Evolutionary conservation across 2,888 invertebrate genomes (phyloP).

Genomic region (Agriopis leucophaearia): DNA sequence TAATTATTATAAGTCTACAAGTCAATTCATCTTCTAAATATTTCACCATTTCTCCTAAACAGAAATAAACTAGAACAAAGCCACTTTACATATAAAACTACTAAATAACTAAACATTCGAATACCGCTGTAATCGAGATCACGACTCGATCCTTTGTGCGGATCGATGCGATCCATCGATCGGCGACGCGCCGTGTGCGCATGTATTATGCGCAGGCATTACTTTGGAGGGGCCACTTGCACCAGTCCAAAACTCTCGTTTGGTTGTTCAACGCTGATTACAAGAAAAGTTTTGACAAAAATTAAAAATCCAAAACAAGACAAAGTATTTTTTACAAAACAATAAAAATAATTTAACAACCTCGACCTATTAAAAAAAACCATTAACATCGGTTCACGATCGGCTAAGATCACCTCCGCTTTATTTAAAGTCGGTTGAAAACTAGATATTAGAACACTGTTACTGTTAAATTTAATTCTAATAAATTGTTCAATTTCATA

Average conservation of each 20-base stretch:
- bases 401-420: too few species aligned
- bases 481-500: too few species aligned
- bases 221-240: slow-evolving; percentile 54
- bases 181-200: slow-evolving; percentile 73
- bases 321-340: background rate
- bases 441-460: too few species aligned
- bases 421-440: too few species aligned
- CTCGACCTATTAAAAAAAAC: too few species aligned
- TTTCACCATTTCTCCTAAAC: slow-evolving; percentile 1
- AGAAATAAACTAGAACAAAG: slow-evolving; percentile 21
- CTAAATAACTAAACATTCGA: slow-evolving; percentile 41
- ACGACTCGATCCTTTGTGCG: slow-evolving; percentile 80
- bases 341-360: too few species aligned
- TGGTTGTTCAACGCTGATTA: slow-evolving; percentile 15
- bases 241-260: slow-evolving; percentile 32
- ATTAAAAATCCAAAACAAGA: too few species aligned
- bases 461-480: too few species aligned
- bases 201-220: slow-evolving; percentile 80
- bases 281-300: background rate
- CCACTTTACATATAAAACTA: slow-evolving; percentile 34
- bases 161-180: slow-evolving; percentile 84
- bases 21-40: background rate
- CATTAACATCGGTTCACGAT: too few species aligned
- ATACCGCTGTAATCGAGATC: slow-evolving; percentile 75
- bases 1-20: background rate